These are phyloP conservation scores for Jaculus jaculus DNA, from an alignment of 2,113 vertebrate genomes.

Conservation along the genomic window DNA sequence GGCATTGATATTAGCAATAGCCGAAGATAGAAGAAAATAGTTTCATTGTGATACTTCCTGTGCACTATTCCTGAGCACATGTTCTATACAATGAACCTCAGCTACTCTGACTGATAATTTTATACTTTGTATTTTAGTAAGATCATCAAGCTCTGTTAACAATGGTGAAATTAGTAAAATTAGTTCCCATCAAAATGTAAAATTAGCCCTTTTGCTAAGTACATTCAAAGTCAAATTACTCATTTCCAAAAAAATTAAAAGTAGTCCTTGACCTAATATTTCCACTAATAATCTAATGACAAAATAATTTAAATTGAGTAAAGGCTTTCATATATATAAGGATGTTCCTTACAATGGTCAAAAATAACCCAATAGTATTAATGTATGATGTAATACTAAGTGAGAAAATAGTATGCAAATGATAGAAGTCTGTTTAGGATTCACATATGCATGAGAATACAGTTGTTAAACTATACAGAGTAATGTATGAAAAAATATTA, in stretches of 20 bases:
- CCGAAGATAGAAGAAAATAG: background rate
- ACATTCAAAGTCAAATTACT: background rate
- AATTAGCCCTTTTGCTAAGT: background rate
- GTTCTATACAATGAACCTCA: background rate
- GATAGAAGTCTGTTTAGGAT: background rate
- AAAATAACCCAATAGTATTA: background rate
- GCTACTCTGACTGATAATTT: background rate
- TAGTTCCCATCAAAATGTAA: background rate
- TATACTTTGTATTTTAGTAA: background rate
- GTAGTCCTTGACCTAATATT: background rate
- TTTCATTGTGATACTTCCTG: background rate
- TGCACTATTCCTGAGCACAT: fast-evolving
- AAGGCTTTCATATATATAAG: background rate
- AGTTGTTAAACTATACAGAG: background rate
- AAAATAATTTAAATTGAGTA: constrained; percentile 13
- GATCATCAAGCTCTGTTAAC: background rate
- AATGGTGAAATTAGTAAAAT: background rate
- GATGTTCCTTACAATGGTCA: background rate
- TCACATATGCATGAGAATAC: background rate
- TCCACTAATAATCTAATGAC: background rate
- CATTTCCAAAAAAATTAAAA: no score
- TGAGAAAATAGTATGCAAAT: background rate
- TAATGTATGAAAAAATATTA: background rate
- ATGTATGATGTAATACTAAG: background rate
- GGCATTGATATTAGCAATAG: background rate